Evolutionary conservation across 2,888 invertebrate genomes (phyloP).

Genomic region (Mesorhabditis belari): DNA sequence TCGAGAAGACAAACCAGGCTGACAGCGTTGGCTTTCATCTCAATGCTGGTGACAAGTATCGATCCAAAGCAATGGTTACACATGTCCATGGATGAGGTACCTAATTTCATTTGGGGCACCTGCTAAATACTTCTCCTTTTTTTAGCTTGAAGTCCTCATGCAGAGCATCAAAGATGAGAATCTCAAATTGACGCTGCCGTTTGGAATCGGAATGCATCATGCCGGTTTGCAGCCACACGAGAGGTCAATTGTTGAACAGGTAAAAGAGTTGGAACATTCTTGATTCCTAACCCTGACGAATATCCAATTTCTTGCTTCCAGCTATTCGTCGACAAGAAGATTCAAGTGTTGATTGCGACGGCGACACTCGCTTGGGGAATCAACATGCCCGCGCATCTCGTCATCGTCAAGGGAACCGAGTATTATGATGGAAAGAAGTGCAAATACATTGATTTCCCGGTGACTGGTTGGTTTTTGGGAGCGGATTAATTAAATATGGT

Average conservation of each 20-base stretch:
- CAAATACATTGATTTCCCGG: slow-evolving; percentile 97
- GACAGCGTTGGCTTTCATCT: slow-evolving; percentile 85
- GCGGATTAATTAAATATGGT: background rate
- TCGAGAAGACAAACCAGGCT: slow-evolving; percentile 70
- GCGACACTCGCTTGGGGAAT: slow-evolving; percentile 99
- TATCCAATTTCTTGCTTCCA: slow-evolving; percentile 3
- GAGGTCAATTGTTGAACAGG: slow-evolving; percentile 79
- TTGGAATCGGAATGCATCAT: slow-evolving; percentile 97
- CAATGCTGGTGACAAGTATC: slow-evolving; percentile 79
- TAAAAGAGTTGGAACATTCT: slow-evolving; percentile 58
- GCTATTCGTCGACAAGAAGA: slow-evolving; percentile 48
- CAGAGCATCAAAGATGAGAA: slow-evolving; percentile 70
- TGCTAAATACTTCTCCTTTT: no score
- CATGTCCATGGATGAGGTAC: slow-evolving; percentile 29
- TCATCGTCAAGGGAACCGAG: slow-evolving; percentile 74
- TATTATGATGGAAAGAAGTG: slow-evolving; percentile 94
- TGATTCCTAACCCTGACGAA: background rate
- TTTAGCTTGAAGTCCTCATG: slow-evolving; percentile 66
- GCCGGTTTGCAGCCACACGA: slow-evolving; percentile 91
- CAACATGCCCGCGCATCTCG: slow-evolving; percentile 94
- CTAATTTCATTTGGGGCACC: no score
- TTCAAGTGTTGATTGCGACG: slow-evolving; percentile 81
- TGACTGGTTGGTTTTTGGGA: slow-evolving; percentile 63
- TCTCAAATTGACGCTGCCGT: slow-evolving; percentile 82
- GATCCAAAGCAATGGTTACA: slow-evolving; percentile 62